Evolutionary conservation across 2,113 vertebrate genomes (phyloP).

Genomic region (Bothrops jararaca): DNA sequence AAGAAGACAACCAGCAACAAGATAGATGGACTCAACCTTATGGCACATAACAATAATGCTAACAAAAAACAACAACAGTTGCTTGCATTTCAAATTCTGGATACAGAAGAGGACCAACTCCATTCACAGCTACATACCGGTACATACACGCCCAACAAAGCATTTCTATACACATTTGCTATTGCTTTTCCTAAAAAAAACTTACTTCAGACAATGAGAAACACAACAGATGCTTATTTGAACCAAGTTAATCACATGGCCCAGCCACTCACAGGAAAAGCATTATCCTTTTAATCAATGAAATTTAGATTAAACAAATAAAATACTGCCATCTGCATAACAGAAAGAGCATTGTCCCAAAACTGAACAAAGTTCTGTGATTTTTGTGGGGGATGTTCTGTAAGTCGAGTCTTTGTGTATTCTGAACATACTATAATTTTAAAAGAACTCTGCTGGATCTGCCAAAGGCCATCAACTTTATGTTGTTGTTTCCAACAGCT

Average conservation of each 20-base stretch:
- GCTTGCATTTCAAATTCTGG: neutral
- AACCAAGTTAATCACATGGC: conserved; percentile 27
- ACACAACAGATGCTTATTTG: neutral
- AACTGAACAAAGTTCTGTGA: neutral
- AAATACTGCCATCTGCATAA: conserved; percentile 15
- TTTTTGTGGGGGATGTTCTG: neutral
- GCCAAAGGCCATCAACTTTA: neutral
- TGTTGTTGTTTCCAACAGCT: neutral
- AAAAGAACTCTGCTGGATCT: neutral
- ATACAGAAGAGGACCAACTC: conserved; percentile 34
- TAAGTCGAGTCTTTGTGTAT: no score
- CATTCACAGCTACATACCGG: neutral
- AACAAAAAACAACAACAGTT: neutral
- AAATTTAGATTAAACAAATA: conserved; percentile 30
- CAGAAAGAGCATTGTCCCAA: neutral
- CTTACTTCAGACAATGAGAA: conserved; percentile 51
- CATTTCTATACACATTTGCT: conserved; percentile 40
- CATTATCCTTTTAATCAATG: conserved; percentile 51
- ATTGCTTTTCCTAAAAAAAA: conserved; percentile 61
- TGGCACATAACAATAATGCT: neutral
- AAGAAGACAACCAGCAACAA: neutral
- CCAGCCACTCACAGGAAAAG: conserved; percentile 34
- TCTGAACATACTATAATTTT: neutral
- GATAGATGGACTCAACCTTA: neutral
- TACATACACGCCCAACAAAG: neutral